These are phyloP conservation scores for Proterorhinus semilunaris DNA, from an alignment of 2,113 vertebrate genomes.

Conservation along the genomic window DNA sequence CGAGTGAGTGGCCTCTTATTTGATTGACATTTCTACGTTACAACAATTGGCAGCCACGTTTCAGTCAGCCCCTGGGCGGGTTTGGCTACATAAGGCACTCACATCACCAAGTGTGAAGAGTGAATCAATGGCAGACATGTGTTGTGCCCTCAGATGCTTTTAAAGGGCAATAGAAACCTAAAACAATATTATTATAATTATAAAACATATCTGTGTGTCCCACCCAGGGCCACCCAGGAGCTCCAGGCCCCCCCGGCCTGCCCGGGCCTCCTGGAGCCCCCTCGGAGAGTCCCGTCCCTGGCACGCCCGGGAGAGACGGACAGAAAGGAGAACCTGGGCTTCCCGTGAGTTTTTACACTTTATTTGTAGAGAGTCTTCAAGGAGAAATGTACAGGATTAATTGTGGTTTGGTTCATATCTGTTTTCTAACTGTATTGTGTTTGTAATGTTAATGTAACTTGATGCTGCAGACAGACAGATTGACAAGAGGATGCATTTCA, in stretches of 20 bases:
- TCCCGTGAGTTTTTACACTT: slow-evolving; percentile 73
- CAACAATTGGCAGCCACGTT: no score
- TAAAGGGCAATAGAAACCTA: no score
- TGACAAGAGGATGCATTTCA: no score
- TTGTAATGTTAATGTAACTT: no score
- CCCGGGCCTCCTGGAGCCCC: slow-evolving; percentile 78
- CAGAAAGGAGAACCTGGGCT: slow-evolving; percentile 77
- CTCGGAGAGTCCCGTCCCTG: slow-evolving; percentile 59
- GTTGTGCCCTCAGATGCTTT: no score
- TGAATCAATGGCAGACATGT: no score
- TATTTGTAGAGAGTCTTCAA: no score
- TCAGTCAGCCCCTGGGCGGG: no score
- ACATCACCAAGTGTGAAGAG: no score
- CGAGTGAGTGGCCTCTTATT: slow-evolving; percentile 56
- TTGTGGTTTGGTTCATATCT: neutral
- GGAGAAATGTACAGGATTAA: neutral
- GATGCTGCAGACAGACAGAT: no score
- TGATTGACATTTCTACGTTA: neutral
- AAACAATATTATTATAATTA: neutral
- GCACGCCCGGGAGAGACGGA: slow-evolving; percentile 77
- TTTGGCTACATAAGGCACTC: no score
- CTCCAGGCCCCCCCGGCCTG: slow-evolving; percentile 78
- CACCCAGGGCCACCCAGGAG: slow-evolving; percentile 75
- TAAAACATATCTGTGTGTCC: neutral
- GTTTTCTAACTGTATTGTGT: no score